Evolutionary conservation across 2,888 invertebrate genomes (phyloP), one percentile per base, ranked within the genome.

Genomic region (Diadegma fenestrale): DNA sequence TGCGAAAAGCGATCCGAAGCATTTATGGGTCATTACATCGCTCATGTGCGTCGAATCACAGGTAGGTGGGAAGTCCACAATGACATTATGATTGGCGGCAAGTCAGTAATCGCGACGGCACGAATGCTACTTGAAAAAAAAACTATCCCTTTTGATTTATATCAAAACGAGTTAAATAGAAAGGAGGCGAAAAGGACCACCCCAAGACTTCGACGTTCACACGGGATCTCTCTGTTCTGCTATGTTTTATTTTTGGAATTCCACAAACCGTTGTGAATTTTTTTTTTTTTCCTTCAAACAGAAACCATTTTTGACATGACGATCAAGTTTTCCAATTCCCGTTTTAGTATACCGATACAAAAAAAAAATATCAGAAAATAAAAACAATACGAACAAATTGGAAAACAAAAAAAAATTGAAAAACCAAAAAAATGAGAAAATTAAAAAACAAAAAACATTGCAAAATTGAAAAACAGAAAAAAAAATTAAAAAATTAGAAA

Each of bases 21-120:
- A 45, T 19, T 30, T 3, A 61, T 71, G 19, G 75, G 84, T 10
- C 75, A 84, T 69, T 84, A 84, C 19, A 30, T 80, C 4, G 73
- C 73, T 14, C 54, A 80, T 8, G 41, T 80, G 2, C 80, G 45
- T 51, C 80, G 80, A 64, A 58, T 73, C 12, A 73, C 73, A 2
- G 68, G 68, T n/a, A 17, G 68, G 19, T 78, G 69, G 78, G 78
- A 78, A 14, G 69, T 68, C 3, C 58, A 72, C 8, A 54, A 72
- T n/a, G 54, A 72, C 37, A 19, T 72, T 30, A 10, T 30, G 6
- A 37, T 19, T 6, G 61, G 26, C 17, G 12, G 63, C 8, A 71
- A 64, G 30, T 66, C 72, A 54, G 30, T 80, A 0, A 26, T 72
- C 26, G 54, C 80, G 12, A 51, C 66, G 22, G 22, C 72, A 22